These are phyloP conservation scores for Ornithoptera alexandrae DNA, from an alignment of 2,888 invertebrate species.

Conservation along the genomic window DNA sequence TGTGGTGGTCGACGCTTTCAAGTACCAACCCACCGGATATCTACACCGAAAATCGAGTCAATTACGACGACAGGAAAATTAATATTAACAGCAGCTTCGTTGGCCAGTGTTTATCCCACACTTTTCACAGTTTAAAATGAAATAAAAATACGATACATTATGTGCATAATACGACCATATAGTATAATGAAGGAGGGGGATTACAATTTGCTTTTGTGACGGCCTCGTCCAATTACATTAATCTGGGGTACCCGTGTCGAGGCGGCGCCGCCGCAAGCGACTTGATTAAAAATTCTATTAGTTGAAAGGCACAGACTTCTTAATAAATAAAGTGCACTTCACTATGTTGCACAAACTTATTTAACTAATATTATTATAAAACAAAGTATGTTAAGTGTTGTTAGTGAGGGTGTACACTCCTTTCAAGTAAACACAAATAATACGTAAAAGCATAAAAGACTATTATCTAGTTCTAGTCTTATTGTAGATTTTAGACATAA, in stretches of 20 bases:
- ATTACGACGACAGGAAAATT: slow-evolving; percentile 58
- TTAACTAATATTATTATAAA: slow-evolving; percentile 21
- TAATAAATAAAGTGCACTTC: slow-evolving; percentile 71
- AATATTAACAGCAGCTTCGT: slow-evolving; percentile 48
- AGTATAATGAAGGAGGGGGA: slow-evolving; percentile 70
- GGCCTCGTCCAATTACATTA: slow-evolving; percentile 78
- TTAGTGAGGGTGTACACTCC: neutral
- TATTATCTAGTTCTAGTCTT: neutral
- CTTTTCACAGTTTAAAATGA: slow-evolving; percentile 45
- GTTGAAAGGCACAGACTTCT: slow-evolving; percentile 74
- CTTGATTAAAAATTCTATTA: slow-evolving; percentile 80
- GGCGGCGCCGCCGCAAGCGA: slow-evolving; percentile 67
- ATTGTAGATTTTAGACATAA: neutral
- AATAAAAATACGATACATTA: slow-evolving; percentile 63
- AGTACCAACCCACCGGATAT: slow-evolving; percentile 52
- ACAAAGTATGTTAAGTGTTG: neutral
- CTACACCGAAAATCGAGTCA: slow-evolving; percentile 51
- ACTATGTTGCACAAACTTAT: slow-evolving; percentile 45
- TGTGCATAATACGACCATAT: slow-evolving; percentile 63
- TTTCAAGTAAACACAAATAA: too few species aligned
- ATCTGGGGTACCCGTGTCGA: slow-evolving; percentile 66
- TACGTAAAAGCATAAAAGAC: too few species aligned
- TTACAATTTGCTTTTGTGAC: slow-evolving; percentile 80
- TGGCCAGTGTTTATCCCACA: slow-evolving; percentile 57
- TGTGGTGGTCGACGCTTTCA: slow-evolving; percentile 53